These are phyloP conservation scores for Strix aluco DNA, from an alignment of 2,113 vertebrate genomes.

Conservation along the genomic window DNA sequence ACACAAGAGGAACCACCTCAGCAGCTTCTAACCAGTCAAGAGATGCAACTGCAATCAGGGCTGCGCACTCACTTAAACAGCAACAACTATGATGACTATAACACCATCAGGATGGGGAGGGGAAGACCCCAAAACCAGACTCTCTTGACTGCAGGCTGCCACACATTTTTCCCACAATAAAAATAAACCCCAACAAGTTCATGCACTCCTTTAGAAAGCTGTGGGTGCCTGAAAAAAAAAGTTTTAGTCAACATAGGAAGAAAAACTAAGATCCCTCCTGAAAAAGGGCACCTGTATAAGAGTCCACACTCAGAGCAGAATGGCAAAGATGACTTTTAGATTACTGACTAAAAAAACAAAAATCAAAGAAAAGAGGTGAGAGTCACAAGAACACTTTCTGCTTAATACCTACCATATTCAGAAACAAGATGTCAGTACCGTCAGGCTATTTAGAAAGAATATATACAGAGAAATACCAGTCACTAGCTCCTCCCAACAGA, in stretches of 20 bases:
- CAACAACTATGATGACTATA: neutral
- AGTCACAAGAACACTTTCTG: neutral
- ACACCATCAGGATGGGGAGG: accelerated
- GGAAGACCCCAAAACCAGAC: neutral
- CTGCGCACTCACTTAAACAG: neutral
- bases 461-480: neutral
- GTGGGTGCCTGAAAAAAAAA: accelerated
- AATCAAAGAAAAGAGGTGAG: neutral
- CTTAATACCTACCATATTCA: neutral
- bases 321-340: neutral
- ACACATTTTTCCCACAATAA: neutral
- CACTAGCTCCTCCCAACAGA: neutral
- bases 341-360: neutral
- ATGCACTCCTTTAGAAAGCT: neutral
- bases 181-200: neutral
- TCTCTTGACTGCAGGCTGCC: neutral
- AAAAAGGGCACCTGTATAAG: neutral
- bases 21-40: neutral
- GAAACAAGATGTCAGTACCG: neutral
- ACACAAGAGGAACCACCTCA: neutral
- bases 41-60: neutral
- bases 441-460: neutral
- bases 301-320: neutral
- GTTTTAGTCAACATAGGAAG: neutral
- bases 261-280: neutral